Evolutionary conservation across 2,888 invertebrate species (phyloP), one percentile per base, ranked within the genome.

Genomic region (Sympetrum striolatum): DNA sequence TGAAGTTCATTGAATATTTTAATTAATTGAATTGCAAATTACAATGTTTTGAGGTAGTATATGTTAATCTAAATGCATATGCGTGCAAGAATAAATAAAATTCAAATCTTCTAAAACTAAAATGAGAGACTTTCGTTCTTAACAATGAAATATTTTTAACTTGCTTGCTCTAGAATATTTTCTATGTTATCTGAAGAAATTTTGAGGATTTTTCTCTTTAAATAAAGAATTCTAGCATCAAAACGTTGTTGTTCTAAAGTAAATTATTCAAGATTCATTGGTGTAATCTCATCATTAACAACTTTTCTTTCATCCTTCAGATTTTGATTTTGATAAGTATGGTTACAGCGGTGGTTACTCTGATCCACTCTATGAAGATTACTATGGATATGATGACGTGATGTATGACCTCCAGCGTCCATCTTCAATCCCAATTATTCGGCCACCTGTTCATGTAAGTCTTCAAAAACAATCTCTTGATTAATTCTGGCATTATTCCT

Each of bases 321-420:
- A 86, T 86, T 37, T 86, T 18, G 86, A 86, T 14, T 64, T 86
- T 37, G 86, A 86, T n/a, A 86, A 86, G 18, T 22, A 60, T 14
- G 35, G 58, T 37, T 86, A 37, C 12, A 39, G 86, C 35, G 86
- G 60, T n/a, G 86, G 86, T 22, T 86, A 60, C 37, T 64, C 35
- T 39, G 86, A 86, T 37, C 60, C 86, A 10, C 37, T 86, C n/a
- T 60, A 60, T 86, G 60, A 86, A 60, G 86, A 86, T 35, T 60
- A 37, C 22, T 86, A 37, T 86, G 86, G 86, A 1, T 86, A 86
- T 86, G 86, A 86, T 60, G 86, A 86, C 64, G 37, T n/a, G 35
- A 60, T 60, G 22, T 86, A 86, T 86, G 86, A 86, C n/a, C 64
- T 58, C 12, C 60, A 60, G 14, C 86, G 15, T 39, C 60, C 86